Conservation (phyloP, 1,140 invertebrate genomes). For the Zophobas morio region DNA sequence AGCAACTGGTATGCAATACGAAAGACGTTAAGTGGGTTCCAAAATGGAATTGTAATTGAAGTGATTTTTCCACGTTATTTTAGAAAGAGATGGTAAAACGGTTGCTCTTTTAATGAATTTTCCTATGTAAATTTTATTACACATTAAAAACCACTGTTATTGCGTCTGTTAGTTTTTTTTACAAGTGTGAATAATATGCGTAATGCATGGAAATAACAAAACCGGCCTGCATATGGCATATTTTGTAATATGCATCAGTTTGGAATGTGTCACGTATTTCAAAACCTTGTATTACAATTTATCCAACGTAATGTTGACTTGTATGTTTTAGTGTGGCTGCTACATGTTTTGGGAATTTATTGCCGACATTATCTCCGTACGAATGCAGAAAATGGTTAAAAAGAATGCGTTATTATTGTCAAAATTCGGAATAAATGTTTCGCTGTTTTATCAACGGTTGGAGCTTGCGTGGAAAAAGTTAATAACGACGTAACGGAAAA, state of each 20-base stretch:
- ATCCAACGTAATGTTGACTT: slow-evolving; percentile 35
- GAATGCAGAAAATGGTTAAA: slow-evolving; percentile 33
- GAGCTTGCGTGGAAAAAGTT: too few relatives aligned
- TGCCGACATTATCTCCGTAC: slow-evolving; percentile 18
- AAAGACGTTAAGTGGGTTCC: slow-evolving; percentile 29
- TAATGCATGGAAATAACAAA: slow-evolving; percentile 8
- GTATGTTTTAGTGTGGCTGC: slow-evolving; percentile 33
- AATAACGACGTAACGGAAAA: too few relatives aligned
- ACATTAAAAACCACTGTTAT: too few relatives aligned
- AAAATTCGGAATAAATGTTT: slow-evolving; percentile 15
- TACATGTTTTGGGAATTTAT: slow-evolving; percentile 33
- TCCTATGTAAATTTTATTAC: too few relatives aligned
- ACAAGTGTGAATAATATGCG: not conserved
- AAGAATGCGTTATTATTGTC: slow-evolving; percentile 33
- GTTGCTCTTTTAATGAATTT: slow-evolving; percentile 9
- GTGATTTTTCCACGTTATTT: slow-evolving; percentile 17
- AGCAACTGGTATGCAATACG: slow-evolving; percentile 19
- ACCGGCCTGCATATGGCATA: not conserved
- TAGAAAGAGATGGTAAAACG: not conserved
- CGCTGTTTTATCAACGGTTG: too few relatives aligned
- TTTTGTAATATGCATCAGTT: slow-evolving; percentile 31
- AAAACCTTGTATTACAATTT: slow-evolving; percentile 39
- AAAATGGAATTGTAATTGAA: slow-evolving; percentile 38
- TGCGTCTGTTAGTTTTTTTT: not conserved
- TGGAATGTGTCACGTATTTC: slow-evolving; percentile 39